These are phyloP conservation scores for Lucifuga dentata DNA, from an alignment of 2,113 vertebrate species.

Conservation along the genomic window DNA sequence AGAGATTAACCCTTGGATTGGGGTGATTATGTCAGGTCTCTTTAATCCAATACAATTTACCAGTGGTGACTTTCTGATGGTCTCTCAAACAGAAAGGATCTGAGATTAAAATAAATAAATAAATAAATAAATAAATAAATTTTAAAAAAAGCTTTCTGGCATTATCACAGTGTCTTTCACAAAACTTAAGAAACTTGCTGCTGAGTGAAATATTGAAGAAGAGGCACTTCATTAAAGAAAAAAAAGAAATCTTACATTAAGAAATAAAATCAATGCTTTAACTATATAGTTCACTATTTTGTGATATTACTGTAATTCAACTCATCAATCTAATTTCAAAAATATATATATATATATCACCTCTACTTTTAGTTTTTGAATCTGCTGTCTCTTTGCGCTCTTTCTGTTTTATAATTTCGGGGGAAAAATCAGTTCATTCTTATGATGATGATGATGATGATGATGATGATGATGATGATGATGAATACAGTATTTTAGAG, in stretches of 20 bases:
- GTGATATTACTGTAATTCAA: neutral
- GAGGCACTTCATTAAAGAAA: no score
- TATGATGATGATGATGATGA: neutral
- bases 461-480: neutral
- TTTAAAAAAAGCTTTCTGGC: neutral
- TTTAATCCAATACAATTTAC: constrained; percentile 75
- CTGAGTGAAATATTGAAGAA: neutral
- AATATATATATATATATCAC: no score
- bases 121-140: no score
- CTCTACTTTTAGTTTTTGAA: no score
- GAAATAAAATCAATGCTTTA: no score
- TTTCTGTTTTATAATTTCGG: no score
- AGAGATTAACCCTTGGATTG: constrained; percentile 76
- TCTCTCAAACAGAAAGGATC: neutral
- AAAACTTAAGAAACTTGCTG: neutral
- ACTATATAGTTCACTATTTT: no score
- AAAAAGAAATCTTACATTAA: no score
- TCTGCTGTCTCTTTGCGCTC: no score
- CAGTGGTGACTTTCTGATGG: neutral
- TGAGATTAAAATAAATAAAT: no score
- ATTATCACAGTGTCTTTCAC: neutral
- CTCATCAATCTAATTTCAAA: no score
- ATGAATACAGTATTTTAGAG: no score
- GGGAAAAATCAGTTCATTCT: neutral
- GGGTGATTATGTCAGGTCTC: constrained; percentile 72